Conservation (phyloP, 92 coral and sea anemone genomes). For the Zoanthus sansibaricus region DNA sequence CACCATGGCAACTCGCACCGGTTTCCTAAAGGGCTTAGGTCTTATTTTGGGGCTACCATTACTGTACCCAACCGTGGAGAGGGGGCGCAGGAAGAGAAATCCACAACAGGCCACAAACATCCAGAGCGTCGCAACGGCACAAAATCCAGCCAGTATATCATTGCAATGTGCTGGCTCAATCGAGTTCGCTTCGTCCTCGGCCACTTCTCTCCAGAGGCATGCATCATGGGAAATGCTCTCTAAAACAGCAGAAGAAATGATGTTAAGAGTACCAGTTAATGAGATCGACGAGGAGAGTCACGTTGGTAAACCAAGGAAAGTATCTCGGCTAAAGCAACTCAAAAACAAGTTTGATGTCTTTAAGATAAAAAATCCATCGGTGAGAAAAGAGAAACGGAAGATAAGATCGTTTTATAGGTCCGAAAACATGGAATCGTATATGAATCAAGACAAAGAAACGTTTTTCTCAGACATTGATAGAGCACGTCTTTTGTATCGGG, state of each 20-base stretch:
- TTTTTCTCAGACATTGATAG: constrained; percentile 61
- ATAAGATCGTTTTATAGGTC: constrained; percentile 4
- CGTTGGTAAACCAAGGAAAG: not conserved
- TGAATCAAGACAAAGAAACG: constrained; percentile 15
- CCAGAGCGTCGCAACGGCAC: too few relatives aligned
- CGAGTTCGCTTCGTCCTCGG: too few relatives aligned
- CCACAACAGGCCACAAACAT: too few relatives aligned
- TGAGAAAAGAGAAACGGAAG: not conserved
- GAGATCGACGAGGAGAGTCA: not conserved
- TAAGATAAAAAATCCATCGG: constrained; percentile 37
- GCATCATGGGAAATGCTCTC: constrained; percentile 33
- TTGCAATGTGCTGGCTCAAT: too few relatives aligned
- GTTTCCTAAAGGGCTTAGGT: too few relatives aligned
- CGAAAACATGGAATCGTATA: not conserved
- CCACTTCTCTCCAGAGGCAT: too few relatives aligned
- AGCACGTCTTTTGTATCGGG: constrained; percentile 55
- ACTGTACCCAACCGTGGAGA: too few relatives aligned
- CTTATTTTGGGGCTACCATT: too few relatives aligned
- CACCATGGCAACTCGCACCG: too few relatives aligned
- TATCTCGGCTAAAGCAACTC: not conserved
- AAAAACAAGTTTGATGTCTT: not conserved
- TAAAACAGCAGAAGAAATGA: constrained; percentile 21
- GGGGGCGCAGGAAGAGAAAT: too few relatives aligned
- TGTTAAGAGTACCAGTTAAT: constrained; percentile 4
- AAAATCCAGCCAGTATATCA: too few relatives aligned